A percentile compares a stretch with the other conserved stretches of the same genome.
phyloP scores from a whole-genome alignment of 37 sponge, comb jelly and placozoan species.

The Corticium candelabrum region DNA sequence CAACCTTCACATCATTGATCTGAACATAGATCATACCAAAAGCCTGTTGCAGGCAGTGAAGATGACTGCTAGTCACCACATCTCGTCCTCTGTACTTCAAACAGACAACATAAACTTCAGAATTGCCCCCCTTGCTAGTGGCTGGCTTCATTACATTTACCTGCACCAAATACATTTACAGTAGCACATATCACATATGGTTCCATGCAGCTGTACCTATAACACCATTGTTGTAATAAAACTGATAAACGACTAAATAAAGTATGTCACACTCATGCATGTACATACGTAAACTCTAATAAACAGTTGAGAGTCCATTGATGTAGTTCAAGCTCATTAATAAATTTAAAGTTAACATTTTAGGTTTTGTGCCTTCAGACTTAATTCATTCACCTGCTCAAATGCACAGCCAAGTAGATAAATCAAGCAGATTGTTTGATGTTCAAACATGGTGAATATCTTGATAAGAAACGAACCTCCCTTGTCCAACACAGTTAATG shows the following conservation, averaged over 20 bases:
- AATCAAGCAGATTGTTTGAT: conserved; percentile 53
- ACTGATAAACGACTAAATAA: not conserved
- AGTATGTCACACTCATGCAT: not conserved
- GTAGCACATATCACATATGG: not conserved
- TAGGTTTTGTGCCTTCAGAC: not conserved
- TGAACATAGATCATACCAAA: too few relatives aligned
- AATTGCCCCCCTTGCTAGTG: conserved; percentile 80
- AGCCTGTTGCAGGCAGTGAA: not conserved
- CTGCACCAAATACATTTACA: conserved; percentile 21
- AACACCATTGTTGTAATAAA: not conserved
- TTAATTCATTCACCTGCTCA: conserved; percentile 69
- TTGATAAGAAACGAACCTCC: conserved; percentile 71
- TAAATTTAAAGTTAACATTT: conserved; percentile 6
- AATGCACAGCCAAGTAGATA: conserved; percentile 82
- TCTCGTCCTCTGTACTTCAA: conserved; percentile 29
- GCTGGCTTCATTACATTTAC: conserved; percentile 74
- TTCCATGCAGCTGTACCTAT: not conserved
- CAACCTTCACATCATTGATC: too few relatives aligned
- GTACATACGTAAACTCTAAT: not conserved
- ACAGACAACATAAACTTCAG: conserved; percentile 79
- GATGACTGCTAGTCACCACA: not conserved
- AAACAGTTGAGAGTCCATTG: not conserved
- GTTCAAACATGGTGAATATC: conserved; percentile 73
- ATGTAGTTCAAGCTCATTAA: too few relatives aligned
- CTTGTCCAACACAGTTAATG: conserved; percentile 45